Percentiles rank a stretch among this genome's conserved stretches.
phyloP scores from a whole-genome alignment of 2,113 vertebrate species.

The Xiphias gladius region DNA sequence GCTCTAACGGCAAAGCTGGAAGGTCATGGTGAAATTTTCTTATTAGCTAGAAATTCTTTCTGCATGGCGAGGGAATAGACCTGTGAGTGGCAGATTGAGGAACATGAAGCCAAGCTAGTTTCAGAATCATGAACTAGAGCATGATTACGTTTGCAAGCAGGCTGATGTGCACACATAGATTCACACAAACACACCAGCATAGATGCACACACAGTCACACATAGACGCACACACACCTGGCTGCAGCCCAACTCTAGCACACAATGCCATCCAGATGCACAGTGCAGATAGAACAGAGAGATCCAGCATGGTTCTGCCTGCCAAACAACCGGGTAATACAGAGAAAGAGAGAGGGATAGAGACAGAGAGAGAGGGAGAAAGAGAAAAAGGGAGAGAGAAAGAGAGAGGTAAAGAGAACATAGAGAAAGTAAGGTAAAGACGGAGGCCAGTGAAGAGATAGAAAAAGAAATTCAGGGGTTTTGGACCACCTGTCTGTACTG shows the following conservation, averaged over 20 bases:
- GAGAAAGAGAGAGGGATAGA: conserved; percentile 9
- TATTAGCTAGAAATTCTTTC: conserved; percentile 37
- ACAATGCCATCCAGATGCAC: conserved; percentile 82
- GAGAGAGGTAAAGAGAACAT: conserved; percentile 24
- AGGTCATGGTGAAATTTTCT: conserved; percentile 45
- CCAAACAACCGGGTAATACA: conserved; percentile 70
- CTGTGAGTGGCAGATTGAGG: conserved; percentile 64
- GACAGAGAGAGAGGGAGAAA: conserved; percentile 5
- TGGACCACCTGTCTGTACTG: conserved; percentile 70
- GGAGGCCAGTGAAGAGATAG: conserved; percentile 37
- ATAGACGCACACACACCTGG: conserved; percentile 60
- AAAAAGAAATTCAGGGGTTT: conserved; percentile 64
- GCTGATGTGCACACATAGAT: conserved; percentile 16
- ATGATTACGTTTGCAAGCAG: conserved; percentile 59
- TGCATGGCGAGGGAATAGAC: conserved; percentile 41
- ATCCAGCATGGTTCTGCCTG: conserved; percentile 70
- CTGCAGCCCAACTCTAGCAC: conserved; percentile 71
- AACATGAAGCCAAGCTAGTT: conserved; percentile 63
- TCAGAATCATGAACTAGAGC: conserved; percentile 67
- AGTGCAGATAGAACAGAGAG: conserved; percentile 74
- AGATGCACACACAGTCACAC: conserved; percentile 28
- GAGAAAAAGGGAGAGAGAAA: conserved; percentile 4
- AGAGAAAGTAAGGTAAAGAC: conserved; percentile 34
- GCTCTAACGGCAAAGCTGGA: conserved; percentile 24
- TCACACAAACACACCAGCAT: background rate